phyloP scores from a whole-genome alignment of 1,140 invertebrate genomes.

The Heliconius congener region DNA sequence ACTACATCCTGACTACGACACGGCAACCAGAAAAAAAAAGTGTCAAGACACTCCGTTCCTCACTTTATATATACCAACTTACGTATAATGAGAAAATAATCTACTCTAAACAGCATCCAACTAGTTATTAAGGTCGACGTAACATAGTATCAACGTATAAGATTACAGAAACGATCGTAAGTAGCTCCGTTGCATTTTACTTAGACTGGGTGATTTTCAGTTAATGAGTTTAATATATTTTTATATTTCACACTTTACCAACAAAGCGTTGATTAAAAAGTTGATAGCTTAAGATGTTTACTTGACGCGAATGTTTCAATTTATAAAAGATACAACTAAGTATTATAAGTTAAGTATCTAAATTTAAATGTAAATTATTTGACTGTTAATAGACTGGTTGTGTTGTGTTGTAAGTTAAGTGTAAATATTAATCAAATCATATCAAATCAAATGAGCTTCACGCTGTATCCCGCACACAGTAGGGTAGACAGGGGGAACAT shows the following conservation, averaged over 20 bases:
- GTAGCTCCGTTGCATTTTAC: not conserved
- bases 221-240: conserved; percentile 14
- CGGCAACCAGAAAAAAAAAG: not conserved
- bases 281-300: not conserved
- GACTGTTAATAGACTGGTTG: too few species aligned
- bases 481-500: too few species aligned
- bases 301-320: not conserved
- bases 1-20: too few species aligned
- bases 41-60: not conserved
- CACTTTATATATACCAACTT: not conserved
- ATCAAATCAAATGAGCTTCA: too few species aligned
- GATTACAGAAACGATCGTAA: conserved; percentile 2
- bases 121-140: conserved; percentile 8
- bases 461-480: too few species aligned
- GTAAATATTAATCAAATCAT: too few species aligned
- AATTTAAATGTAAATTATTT: not conserved
- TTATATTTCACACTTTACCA: not conserved
- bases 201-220: conserved; percentile 1
- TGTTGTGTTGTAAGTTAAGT: too few species aligned
- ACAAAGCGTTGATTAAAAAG: conserved; percentile 1
- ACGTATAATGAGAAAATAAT: conserved; percentile 2
- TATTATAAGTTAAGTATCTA: not conserved
- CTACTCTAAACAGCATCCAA: not conserved
- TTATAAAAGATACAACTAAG: not conserved
- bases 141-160: not conserved